Percentiles rank a stretch among this genome's conserved stretches.
phyloP scores from a whole-genome alignment of 2,797 vertebrate species.

The Phoebastria nigripes region DNA sequence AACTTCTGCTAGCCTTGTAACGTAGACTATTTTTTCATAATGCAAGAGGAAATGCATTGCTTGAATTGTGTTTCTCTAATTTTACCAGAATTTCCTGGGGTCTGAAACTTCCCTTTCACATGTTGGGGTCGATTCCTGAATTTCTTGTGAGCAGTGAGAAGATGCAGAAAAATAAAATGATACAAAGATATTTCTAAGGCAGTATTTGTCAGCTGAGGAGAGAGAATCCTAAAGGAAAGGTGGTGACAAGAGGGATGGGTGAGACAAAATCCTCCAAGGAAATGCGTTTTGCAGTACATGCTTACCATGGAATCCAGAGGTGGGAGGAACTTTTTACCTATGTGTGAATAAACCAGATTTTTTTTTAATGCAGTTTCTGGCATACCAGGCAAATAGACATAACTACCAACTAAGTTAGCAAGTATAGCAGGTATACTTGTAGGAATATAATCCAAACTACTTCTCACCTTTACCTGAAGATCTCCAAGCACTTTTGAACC shows the following conservation, averaged over 20 bases:
- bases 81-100: background rate
- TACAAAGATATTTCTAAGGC: background rate
- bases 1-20: background rate
- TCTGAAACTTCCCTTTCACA: background rate
- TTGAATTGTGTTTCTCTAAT: background rate
- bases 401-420: background rate
- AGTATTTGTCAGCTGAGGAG: background rate
- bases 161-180: background rate
- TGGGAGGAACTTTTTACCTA: background rate
- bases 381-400: background rate
- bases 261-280: background rate
- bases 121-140: background rate
- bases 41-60: background rate
- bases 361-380: background rate
- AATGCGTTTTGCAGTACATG: background rate
- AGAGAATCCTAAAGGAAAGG: background rate
- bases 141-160: background rate
- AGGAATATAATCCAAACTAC: background rate
- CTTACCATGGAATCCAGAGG: background rate
- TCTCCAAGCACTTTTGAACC: background rate
- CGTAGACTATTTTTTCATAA: background rate
- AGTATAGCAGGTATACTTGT: background rate
- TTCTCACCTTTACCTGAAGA: background rate
- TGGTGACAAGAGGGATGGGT: background rate
- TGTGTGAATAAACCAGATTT: background rate